Percentiles rank a stretch among this genome's conserved stretches.
These are phyloP conservation scores for Agrypnus murinus DNA, from an alignment of 2,888 invertebrate genomes.

Conservation along the genomic window DNA sequence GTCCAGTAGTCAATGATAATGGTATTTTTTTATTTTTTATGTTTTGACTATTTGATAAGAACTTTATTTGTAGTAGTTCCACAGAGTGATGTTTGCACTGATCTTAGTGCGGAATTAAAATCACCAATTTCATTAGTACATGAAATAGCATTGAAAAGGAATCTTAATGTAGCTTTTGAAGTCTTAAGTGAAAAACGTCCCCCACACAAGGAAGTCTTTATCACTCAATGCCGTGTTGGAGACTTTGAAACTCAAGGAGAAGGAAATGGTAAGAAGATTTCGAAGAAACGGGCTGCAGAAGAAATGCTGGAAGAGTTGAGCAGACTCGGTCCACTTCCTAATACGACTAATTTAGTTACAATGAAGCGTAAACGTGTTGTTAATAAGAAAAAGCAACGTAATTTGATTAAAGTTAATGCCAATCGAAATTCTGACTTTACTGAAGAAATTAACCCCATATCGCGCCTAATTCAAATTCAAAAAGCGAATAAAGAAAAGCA, in stretches of 20 bases:
- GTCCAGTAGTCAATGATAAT: constrained; percentile 41
- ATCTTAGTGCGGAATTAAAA: constrained; percentile 84
- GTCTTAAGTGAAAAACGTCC: constrained; percentile 94
- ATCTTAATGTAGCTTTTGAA: constrained; percentile 91
- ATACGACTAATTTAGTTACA: constrained; percentile 68
- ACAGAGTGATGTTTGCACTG: constrained; percentile 60
- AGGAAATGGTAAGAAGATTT: constrained; percentile 95
- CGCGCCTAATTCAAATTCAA: constrained; percentile 94
- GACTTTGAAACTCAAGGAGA: constrained; percentile 90
- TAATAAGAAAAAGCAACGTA: constrained; percentile 90
- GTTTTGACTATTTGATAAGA: neutral
- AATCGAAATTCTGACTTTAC: constrained; percentile 78
- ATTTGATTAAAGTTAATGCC: constrained; percentile 86
- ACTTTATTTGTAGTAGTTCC: constrained; percentile 23
- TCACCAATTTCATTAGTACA: constrained; percentile 97
- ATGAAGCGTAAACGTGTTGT: constrained; percentile 77
- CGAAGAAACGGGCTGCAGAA: constrained; percentile 94
- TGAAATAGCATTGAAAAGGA: constrained; percentile 94
- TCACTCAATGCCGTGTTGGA: constrained; percentile 83
- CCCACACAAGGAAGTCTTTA: constrained; percentile 95
- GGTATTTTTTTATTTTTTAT: constrained; percentile 27
- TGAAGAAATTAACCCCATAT: constrained; percentile 91
- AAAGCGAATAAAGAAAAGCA: constrained; percentile 94
- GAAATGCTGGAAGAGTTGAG: constrained; percentile 92
- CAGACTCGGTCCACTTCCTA: constrained; percentile 84